Evolutionary conservation across 2,888 invertebrate species (phyloP).

Genomic region (Chirona hameri): DNA sequence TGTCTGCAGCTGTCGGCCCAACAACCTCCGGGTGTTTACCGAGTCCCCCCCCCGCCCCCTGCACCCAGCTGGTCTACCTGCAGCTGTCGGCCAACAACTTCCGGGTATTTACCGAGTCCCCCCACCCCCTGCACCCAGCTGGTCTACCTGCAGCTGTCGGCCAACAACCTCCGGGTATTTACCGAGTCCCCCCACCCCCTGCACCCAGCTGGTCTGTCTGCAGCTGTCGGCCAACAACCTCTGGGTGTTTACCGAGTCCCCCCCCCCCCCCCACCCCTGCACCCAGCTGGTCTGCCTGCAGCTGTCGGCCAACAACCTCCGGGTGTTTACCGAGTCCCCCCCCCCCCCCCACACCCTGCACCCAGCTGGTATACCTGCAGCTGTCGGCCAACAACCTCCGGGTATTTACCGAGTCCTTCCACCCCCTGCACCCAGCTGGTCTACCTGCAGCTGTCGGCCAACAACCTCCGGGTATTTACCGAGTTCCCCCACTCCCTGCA

Average conservation of each 20-base stretch:
- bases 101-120: no score
- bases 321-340: slow-evolving; percentile 33
- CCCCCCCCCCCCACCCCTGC: no score
- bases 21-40: slow-evolving; percentile 39
- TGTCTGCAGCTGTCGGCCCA: slow-evolving; percentile 42
- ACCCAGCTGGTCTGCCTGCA: slow-evolving; percentile 50
- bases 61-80: slow-evolving; percentile 55
- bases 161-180: slow-evolving; percentile 39
- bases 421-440: slow-evolving; percentile 62
- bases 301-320: slow-evolving; percentile 40
- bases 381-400: no score
- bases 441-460: slow-evolving; percentile 42
- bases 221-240: no score
- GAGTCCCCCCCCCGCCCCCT: slow-evolving; percentile 54
- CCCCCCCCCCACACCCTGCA: slow-evolving; percentile 68
- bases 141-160: slow-evolving; percentile 42
- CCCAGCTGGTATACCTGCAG: slow-evolving; percentile 49
- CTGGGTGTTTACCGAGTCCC: no score
- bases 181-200: slow-evolving; percentile 52
- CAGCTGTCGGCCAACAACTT: no score
- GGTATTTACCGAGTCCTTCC: no score
- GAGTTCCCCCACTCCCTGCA: slow-evolving; percentile 58
- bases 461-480: slow-evolving; percentile 39
- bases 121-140: slow-evolving; percentile 66
- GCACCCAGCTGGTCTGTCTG: slow-evolving; percentile 55